Evolutionary conservation across 2,888 invertebrate genomes (phyloP), one percentile per base, ranked within the genome.

Genomic region (Synanthedon andrenaeformis): DNA sequence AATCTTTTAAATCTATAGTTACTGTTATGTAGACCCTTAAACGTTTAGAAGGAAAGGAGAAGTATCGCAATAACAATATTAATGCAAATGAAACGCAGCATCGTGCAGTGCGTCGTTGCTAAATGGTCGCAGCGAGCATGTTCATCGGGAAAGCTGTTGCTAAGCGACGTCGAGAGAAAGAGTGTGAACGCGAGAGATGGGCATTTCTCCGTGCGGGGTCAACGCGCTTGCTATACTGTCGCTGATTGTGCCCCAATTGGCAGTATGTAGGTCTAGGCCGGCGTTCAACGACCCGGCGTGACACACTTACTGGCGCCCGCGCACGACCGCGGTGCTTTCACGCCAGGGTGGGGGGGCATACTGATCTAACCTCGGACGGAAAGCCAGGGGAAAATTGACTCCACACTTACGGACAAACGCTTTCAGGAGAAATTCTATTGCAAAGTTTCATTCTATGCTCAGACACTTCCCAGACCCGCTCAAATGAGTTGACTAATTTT

Each of bases 251-350:
- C 35, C 51, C 51, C 51, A 51, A 51, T 49, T 51, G n/a, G 80
- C 73, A 66, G 65, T 75, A 88, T 79, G 85, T 88, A 79, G 88
- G 88, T 88, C 88, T 88, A 88, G 88, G 88, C 85, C 88, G 85
- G 84, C 87, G 86, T 83, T 84, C 88, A 82, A 81, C 82, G 87
- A 88, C 88, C 87, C 81, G 80, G 80, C 73, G 72, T 79, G 88
- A 70, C 87, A 85, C 77, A 88, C 84, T 85, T 85, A 67, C 73
- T 67, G 65, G 75, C 81, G 79, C 80, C 74, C 74, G 80, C 81
- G 81, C 79, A 76, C 74, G 76, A 66, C 65, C 76, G 74, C 75
- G 57, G 80, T 79, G 84, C 84, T 84, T 84, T 85, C 85, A 82
- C 84, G 82, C 79, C 80, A 76, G 76, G 77, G 67, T 76, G 81